Evolutionary conservation across 2,888 invertebrate genomes (phyloP).

Genomic region (Cryptocephalus moraei): DNA sequence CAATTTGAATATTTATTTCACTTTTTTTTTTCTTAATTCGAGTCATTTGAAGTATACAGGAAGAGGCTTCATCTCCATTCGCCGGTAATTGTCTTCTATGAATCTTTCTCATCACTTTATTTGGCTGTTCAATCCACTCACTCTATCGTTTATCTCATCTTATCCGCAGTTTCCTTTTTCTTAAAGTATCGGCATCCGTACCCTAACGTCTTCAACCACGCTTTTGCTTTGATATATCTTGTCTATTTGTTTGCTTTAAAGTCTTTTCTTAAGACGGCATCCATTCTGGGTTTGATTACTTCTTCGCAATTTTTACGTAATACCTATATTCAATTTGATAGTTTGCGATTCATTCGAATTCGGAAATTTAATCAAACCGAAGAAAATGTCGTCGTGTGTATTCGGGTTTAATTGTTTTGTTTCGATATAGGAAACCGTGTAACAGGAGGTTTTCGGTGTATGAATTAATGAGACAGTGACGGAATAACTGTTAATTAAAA

Average conservation of each 20-base stretch:
- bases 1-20: not conserved
- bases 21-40: no score
- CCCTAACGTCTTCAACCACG: slow-evolving; percentile 31
- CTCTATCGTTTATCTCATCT: slow-evolving; percentile 34
- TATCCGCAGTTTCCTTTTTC: slow-evolving; percentile 30
- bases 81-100: slow-evolving; percentile 32
- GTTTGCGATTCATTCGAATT: not conserved
- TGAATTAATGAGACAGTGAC: not conserved
- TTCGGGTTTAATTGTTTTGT: no score
- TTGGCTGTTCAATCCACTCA: slow-evolving; percentile 34
- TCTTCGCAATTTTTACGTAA: slow-evolving; percentile 10
- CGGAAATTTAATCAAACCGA: no score
- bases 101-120: slow-evolving; percentile 36
- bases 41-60: slow-evolving; percentile 10
- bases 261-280: slow-evolving; percentile 22
- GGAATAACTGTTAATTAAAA: not conserved
- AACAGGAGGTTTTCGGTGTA: no score
- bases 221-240: slow-evolving; percentile 33
- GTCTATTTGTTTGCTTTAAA: slow-evolving; percentile 32
- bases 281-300: slow-evolving; percentile 27
- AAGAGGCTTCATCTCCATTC: slow-evolving; percentile 23
- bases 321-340: slow-evolving; percentile 8
- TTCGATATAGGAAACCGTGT: no score
- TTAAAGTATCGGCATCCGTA: slow-evolving; percentile 31
- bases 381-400: no score